Base-by-base conservation (phyloP, 2,888 invertebrate genomes). In the Tryphoninae sp. region DNA sequence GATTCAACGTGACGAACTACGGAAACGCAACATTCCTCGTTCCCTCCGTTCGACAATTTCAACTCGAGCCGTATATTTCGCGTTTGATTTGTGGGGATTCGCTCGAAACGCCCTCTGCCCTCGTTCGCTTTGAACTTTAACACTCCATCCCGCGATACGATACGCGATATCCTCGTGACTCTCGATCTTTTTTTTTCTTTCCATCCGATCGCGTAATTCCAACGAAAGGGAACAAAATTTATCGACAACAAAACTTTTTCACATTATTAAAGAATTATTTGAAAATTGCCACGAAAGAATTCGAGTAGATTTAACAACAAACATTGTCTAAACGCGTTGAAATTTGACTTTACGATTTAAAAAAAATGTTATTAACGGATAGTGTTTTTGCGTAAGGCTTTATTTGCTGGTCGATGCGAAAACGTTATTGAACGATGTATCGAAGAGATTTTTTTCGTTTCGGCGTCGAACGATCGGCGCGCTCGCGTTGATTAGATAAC, bases 401-500 rank as follows among this genome's bases (percentile, higher is more conserved):
- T n/a, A 19, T 19, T 19, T 19, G 19, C 19, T 19, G 19, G 19
- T 33, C 33, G 33, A 33, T 33, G 6, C 33, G 6, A 33, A 33
- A 33, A 6, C 33, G 33, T 33, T 33, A 7, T 33, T 33, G 33
- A 33, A 33, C 6, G 6, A 33, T 33, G 33, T 33, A 6, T 33
- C 33, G 6, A 33, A 68, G 53, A 68, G 13, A 65, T 58, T 69
- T 55, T 11, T 45, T 2, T 45, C 11, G 9, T 13, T 40, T 51
- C 65, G 51, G 9, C 64, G 49, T 26, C 23, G 33, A 26, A 40
- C 67, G 59, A 53, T 49, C 26, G 51, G 68, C 51, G 23, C 59
- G 62, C 19, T 49, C 45, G 62, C 45, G 62, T 45, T 67, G 79
- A 79, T 79, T 79, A 74, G 79, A 79, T 79, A 79, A 79, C 73